Evolutionary conservation across 2,797 vertebrate genomes (phyloP), one percentile per base, ranked within the genome.

Genomic region (Cephalopachus bancanus): DNA sequence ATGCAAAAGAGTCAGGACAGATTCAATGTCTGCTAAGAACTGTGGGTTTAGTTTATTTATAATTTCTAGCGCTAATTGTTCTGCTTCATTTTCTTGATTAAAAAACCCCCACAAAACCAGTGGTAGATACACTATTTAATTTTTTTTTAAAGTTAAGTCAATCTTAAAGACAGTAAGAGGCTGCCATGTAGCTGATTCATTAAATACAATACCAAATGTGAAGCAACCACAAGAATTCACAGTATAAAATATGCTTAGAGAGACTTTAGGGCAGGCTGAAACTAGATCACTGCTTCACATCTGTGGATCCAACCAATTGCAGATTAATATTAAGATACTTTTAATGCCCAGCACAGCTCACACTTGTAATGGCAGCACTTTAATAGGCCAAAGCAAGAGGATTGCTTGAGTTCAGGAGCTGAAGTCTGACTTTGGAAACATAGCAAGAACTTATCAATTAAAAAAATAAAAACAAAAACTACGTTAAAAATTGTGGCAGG

Each of bases 51-150:
- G 76, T 95, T 94, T 76, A 72, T 79, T 93, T 91, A 88, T 88
- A 83, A 97, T 97, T 98, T 57, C 1, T 93, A 97, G 90, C 33
- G 94, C 20, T 60, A 96, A 97, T 97, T 97, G 83, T 60, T 92
- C 69, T 51, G 57, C 60, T 96, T 97, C 75, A 16, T 81, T 92
- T 93, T 94, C 69, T 91, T 92, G 72, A 97, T 95, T 97, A 98
- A 97, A 96, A 95, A 72, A 26, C 44, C 44, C 44, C 4, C 44
- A 97, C 96, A 81, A 16, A 49, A 80, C 67, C 95, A 96, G 64
- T 51, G 84, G 14, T 28, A 97, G 33, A 96, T 85, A 65, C 90
- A 81, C 59, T 4, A 44, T 44, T 44, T 44, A 44, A 44, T 62
- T 51, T 93, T 97, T 95, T 96, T 95, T 97, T 85, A 94, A 97